Conservation (phyloP, 1,140 invertebrate genomes). For the Scaptomyza hsui region DNA sequence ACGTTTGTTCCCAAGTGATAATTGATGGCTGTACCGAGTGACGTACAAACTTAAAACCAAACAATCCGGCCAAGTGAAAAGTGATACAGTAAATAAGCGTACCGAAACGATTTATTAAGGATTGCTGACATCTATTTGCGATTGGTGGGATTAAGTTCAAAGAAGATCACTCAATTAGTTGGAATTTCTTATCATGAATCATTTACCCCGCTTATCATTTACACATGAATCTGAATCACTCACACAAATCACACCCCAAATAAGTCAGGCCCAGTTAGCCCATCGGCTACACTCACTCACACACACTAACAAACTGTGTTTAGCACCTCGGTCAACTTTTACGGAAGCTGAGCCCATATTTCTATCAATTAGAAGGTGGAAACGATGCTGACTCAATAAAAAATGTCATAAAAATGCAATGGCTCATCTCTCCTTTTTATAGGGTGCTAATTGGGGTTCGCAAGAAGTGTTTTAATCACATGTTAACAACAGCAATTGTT, state of each 20-base stretch:
- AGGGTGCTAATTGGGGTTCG: constrained; percentile 35
- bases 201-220: background rate
- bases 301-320: constrained; percentile 14
- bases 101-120: constrained; percentile 7
- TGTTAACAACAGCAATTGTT: background rate
- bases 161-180: constrained; percentile 11
- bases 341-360: constrained; percentile 33
- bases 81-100: constrained; percentile 21
- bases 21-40: constrained; percentile 26
- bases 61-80: constrained; percentile 6
- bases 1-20: constrained; percentile 33
- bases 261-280: constrained; percentile 5
- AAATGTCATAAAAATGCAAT: constrained; percentile 26
- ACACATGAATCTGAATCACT: constrained; percentile 24
- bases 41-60: constrained; percentile 14
- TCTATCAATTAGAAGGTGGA: constrained; percentile 30
- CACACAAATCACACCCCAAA: background rate
- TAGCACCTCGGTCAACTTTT: constrained; percentile 34
- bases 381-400: constrained; percentile 15
- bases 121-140: constrained; percentile 7
- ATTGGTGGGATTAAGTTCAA: background rate
- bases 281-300: constrained; percentile 8
- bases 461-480: constrained; percentile 18
- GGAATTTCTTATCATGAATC: constrained; percentile 18
- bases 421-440: constrained; percentile 11